Conservation (phyloP, 2,797 vertebrate genomes). For the Pteropus rufus region DNA sequence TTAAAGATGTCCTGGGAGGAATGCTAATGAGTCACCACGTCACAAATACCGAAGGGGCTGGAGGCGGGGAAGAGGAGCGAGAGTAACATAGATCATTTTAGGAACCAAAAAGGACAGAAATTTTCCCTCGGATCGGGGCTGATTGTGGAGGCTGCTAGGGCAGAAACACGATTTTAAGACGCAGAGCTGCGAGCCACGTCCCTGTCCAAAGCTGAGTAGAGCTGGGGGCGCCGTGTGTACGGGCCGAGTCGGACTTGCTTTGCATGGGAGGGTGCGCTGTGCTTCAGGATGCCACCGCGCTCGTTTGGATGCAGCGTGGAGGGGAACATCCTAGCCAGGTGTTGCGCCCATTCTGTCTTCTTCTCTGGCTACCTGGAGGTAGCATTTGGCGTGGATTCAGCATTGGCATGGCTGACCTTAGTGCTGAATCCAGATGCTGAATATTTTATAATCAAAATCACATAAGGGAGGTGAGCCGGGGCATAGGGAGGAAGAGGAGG, state of each 20-base stretch:
- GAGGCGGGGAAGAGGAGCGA: constrained; percentile 60
- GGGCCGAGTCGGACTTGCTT: not conserved
- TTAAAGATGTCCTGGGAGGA: constrained; percentile 78
- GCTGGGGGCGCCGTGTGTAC: not conserved
- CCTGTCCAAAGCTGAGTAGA: not conserved
- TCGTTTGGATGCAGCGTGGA: not conserved
- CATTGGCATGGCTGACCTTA: not conserved
- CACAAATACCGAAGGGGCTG: constrained; percentile 70
- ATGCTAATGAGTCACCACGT: constrained; percentile 77
- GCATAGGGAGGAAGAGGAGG: not conserved
- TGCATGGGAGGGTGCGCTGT: not conserved
- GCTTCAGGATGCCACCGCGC: not conserved
- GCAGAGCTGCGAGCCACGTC: not conserved
- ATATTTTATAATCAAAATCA: not conserved
- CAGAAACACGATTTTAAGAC: not conserved
- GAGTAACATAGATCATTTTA: constrained; percentile 30
- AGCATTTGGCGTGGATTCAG: not conserved
- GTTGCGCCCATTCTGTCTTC: not conserved
- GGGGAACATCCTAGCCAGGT: not conserved
- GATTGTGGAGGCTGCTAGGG: not conserved
- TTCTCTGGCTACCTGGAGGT: not conserved
- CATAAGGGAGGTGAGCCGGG: not conserved
- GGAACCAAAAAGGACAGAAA: not conserved
- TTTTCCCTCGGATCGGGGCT: not conserved
- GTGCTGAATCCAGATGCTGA: not conserved